Conservation (phyloP, 2,888 invertebrate species). For the Cryptocheilus praepositus region DNA sequence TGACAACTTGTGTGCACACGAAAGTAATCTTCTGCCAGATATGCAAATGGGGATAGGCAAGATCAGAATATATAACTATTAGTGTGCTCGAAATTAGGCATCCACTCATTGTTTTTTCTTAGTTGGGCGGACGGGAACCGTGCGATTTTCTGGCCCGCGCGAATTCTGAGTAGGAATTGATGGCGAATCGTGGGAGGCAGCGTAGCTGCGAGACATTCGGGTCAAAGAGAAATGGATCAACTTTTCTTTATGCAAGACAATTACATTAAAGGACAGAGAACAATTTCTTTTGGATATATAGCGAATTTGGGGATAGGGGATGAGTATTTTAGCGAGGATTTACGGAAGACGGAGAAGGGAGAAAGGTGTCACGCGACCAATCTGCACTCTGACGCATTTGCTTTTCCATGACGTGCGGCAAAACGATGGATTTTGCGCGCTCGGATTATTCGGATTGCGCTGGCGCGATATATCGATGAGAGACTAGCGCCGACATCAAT, state of each 20-base stretch:
- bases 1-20: conserved; percentile 44
- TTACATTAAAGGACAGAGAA: conserved; percentile 31
- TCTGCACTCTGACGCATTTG: no score
- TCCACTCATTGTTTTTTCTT: conserved; percentile 37
- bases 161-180: no score
- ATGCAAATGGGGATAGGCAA: conserved; percentile 25
- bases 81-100: conserved; percentile 74
- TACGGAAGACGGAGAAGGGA: not conserved
- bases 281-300: conserved; percentile 15
- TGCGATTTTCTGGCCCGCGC: not conserved
- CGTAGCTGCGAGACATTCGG: no score
- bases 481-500: not conserved
- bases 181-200: no score
- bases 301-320: no score
- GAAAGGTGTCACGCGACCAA: not conserved
- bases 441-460: no score
- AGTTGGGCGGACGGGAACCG: not conserved
- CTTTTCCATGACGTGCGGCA: no score
- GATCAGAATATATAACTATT: conserved; percentile 21
- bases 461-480: not conserved
- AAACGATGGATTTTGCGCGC: no score
- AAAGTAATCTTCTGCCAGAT: conserved; percentile 38
- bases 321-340: no score
- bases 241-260: conserved; percentile 72
- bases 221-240: conserved; percentile 39